Percentiles rank a stretch among this genome's conserved stretches.
Evolutionary conservation across 2,797 vertebrate species (phyloP).

Genomic region (Merluccius polli): DNA sequence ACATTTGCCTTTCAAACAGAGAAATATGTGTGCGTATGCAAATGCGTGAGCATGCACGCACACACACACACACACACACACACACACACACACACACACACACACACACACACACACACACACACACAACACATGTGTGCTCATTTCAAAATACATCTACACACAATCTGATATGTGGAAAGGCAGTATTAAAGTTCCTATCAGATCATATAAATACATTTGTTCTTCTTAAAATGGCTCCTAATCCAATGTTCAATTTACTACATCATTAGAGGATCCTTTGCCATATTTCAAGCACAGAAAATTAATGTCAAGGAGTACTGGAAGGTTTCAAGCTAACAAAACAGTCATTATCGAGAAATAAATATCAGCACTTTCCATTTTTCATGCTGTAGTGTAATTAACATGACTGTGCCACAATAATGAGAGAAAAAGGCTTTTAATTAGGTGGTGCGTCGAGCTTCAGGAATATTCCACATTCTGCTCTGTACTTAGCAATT

Average conservation of each 20-base stretch:
- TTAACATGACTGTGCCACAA: background rate
- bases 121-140: background rate
- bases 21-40: background rate
- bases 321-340: background rate
- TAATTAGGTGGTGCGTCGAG: background rate
- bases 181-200: background rate
- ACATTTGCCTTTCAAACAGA: background rate
- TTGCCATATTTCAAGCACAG: background rate
- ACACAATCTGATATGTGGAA: background rate
- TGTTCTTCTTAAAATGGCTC: background rate
- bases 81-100: slow-evolving; percentile 1
- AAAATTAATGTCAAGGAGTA: background rate
- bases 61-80: slow-evolving; percentile 2
- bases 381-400: background rate
- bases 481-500: background rate
- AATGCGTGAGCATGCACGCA: background rate
- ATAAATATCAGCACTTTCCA: background rate
- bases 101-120: slow-evolving; percentile 2
- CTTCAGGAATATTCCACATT: background rate
- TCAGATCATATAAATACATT: background rate
- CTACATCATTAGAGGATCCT: background rate
- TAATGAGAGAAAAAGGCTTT: background rate
- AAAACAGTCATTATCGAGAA: background rate
- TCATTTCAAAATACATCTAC: background rate
- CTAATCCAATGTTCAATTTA: background rate